These are phyloP conservation scores for Upupa epops DNA, from an alignment of 2,113 vertebrate genomes.

Conservation along the genomic window DNA sequence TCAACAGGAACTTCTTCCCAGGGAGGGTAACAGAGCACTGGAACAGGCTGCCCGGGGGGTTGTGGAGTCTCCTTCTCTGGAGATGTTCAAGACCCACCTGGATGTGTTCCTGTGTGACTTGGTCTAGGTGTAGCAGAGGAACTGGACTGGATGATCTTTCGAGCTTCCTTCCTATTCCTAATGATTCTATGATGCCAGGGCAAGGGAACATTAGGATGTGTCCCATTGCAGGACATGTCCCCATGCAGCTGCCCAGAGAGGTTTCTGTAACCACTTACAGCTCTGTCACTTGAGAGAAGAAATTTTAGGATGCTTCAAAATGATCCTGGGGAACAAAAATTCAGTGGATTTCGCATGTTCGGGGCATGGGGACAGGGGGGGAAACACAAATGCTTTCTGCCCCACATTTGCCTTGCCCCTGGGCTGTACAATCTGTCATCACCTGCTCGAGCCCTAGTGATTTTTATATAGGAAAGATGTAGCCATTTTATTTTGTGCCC, in stretches of 20 bases:
- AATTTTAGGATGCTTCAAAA: not conserved
- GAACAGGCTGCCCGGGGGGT: no score
- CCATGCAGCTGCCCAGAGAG: not conserved
- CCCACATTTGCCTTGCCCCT: not conserved
- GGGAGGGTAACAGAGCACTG: no score
- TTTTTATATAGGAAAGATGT: not conserved
- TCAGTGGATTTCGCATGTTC: fast-evolving
- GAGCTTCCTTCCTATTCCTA: no score
- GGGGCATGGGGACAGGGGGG: no score
- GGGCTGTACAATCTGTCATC: not conserved
- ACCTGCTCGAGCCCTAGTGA: not conserved
- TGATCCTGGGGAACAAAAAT: not conserved
- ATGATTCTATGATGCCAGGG: not conserved
- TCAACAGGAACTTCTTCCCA: no score
- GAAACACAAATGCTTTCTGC: not conserved
- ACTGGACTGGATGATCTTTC: no score
- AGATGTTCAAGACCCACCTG: no score
- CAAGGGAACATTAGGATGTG: not conserved
- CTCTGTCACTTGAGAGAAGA: not conserved
- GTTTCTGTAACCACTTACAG: not conserved
- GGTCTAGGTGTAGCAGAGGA: no score
- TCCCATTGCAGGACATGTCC: not conserved
- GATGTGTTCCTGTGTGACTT: no score
- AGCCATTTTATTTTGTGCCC: not conserved
- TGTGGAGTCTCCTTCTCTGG: no score